Evolutionary conservation across 2,888 invertebrate genomes (phyloP).

Genomic region (Agrochola lota): DNA sequence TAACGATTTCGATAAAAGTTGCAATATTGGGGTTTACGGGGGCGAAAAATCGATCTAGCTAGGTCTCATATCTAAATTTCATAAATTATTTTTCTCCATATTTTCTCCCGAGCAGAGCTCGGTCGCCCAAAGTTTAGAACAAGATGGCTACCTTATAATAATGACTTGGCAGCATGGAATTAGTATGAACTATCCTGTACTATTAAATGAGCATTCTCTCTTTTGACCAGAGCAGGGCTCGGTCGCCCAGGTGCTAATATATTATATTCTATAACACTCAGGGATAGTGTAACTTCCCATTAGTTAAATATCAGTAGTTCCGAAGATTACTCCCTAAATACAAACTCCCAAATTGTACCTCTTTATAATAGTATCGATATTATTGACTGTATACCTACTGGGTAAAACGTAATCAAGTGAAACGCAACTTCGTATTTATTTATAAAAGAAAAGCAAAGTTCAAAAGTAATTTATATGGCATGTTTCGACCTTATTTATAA

Average conservation of each 20-base stretch:
- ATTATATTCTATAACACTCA: background rate
- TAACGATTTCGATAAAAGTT: too few relatives aligned
- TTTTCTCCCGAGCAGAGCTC: too few relatives aligned
- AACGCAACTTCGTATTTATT: background rate
- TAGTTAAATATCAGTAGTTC: background rate
- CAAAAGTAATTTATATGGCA: background rate
- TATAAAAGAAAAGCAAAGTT: background rate
- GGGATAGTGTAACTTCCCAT: background rate
- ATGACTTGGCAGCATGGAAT: too few relatives aligned
- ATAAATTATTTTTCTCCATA: too few relatives aligned
- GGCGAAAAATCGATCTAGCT: too few relatives aligned
- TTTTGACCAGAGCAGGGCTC: too few relatives aligned
- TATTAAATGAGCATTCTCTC: too few relatives aligned
- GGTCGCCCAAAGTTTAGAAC: too few relatives aligned
- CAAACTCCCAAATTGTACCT: background rate
- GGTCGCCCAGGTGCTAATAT: background rate
- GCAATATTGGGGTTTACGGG: too few relatives aligned
- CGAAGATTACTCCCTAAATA: background rate
- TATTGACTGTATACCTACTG: background rate
- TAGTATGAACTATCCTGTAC: too few relatives aligned
- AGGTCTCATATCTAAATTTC: too few relatives aligned
- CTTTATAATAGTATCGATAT: background rate
- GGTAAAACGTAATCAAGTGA: background rate
- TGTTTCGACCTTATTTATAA: conserved; percentile 14
- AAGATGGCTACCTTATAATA: too few relatives aligned